Evolutionary conservation across 2,797 vertebrate genomes (phyloP).

Genomic region (Halcyon chelicuti): DNA sequence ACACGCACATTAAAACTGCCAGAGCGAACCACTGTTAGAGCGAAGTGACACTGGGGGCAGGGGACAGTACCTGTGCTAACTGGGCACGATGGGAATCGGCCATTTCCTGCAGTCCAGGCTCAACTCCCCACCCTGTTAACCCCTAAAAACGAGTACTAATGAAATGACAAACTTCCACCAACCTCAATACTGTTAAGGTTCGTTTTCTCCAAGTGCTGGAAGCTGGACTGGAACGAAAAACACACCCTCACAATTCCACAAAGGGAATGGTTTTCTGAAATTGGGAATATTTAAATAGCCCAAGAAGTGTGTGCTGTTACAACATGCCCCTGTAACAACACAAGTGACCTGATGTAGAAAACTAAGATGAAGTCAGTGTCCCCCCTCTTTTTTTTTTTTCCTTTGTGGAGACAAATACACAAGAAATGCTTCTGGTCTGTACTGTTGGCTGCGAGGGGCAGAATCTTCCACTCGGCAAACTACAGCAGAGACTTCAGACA

Average conservation of each 20-base stretch:
- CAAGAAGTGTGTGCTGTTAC: background rate
- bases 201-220: background rate
- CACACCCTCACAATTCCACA: background rate
- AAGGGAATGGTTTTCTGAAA: background rate
- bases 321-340: background rate
- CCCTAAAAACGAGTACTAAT: background rate
- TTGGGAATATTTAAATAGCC: background rate
- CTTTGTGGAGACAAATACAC: background rate
- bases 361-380: background rate
- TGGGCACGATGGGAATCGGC: accelerated
- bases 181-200: background rate
- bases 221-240: background rate
- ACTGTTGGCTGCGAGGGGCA: accelerated
- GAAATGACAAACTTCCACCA: background rate
- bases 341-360: background rate
- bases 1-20: background rate
- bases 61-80: background rate
- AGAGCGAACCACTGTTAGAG: accelerated
- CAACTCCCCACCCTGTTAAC: background rate
- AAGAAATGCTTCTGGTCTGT: background rate
- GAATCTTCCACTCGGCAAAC: background rate
- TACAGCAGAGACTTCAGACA: background rate
- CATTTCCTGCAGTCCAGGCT: background rate
- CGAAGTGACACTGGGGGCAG: accelerated
- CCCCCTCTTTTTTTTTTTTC: no score